Evolutionary conservation across 2,888 invertebrate species (phyloP), one percentile per base, ranked within the genome.

Genomic region (Conops quadrifasciatus): DNA sequence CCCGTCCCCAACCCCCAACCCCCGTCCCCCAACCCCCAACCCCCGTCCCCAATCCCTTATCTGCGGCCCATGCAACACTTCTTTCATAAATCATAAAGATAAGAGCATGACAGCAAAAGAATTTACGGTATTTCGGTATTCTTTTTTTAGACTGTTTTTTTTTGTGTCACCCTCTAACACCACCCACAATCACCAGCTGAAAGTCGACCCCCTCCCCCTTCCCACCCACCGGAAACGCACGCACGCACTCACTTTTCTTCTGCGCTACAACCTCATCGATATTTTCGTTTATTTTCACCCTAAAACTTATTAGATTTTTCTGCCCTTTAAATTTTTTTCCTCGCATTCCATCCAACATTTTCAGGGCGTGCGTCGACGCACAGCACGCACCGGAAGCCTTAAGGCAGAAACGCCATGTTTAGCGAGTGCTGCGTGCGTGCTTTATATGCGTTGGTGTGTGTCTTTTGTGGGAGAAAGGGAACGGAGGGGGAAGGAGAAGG

Each of bases 11-110:
- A 36, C 36, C 5, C 36, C 9, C 36, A 4, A 36, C 9, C 36
- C 5, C 36, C 36, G 36, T 7, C 36, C 36, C 45, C 77, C 77
- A 79, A 78, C 76, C 78, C 80, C 78, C 79, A 79, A 81, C 81
- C 81, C 83, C 81, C 80, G 1, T 19, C n/a, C 49, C n/a, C n/a
- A n/a, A 5, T 19, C 1, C 4, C 49, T 2, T n/a, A 80, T 79
- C 80, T n/a, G n/a, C n/a, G n/a, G n/a, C n/a, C n/a, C n/a, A n/a
- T n/a, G n/a, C n/a, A n/a, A n/a, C n/a, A n/a, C n/a, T n/a, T n/a
- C n/a, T n/a, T 81, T 80, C 84, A 84, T 84, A 84, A 85, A 84
- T 84, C 85, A 85, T 84, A 83, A 81, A 84, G 84, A 85, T 84
- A 84, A 84, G 83, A 83, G 80, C 79, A 16, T 51, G 65, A 81